These are phyloP conservation scores for Bombyx huttoni DNA, from an alignment of 2,888 invertebrate genomes.

Conservation along the genomic window DNA sequence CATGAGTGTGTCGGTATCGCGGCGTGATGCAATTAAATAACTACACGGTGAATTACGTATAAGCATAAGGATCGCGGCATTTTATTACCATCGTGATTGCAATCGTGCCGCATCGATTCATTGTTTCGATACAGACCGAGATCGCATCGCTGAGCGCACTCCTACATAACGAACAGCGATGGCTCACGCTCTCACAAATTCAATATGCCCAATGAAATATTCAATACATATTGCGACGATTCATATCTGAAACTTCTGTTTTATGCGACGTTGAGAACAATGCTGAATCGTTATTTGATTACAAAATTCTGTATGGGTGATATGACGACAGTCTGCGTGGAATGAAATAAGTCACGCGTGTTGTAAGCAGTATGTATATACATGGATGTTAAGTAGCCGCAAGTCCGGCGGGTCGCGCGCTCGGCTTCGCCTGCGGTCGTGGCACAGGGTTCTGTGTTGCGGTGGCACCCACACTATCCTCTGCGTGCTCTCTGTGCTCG, in stretches of 20 bases:
- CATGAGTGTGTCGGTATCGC: slow-evolving; percentile 5
- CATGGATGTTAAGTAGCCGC: slow-evolving; percentile 26
- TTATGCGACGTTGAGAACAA: not conserved
- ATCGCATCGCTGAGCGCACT: slow-evolving; percentile 4
- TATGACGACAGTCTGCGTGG: not conserved
- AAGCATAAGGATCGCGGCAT: slow-evolving; percentile 1
- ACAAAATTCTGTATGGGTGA: not conserved
- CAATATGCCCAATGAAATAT: slow-evolving; percentile 53
- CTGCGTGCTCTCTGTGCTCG: slow-evolving; percentile 16
- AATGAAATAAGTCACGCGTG: slow-evolving; percentile 14
- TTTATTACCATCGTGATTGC: slow-evolving; percentile 14
- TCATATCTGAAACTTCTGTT: slow-evolving; percentile 25
- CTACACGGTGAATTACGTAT: slow-evolving; percentile 4
- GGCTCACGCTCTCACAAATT: slow-evolving; percentile 21
- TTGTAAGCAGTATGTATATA: slow-evolving; percentile 21
- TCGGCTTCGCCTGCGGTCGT: slow-evolving; percentile 18
- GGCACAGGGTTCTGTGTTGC: slow-evolving; percentile 29
- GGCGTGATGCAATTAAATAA: slow-evolving; percentile 3
- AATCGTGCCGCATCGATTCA: slow-evolving; percentile 23
- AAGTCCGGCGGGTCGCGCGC: slow-evolving; percentile 18
- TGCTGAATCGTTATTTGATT: not conserved
- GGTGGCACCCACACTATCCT: slow-evolving; percentile 24
- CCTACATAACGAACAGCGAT: slow-evolving; percentile 13
- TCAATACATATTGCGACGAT: slow-evolving; percentile 38
- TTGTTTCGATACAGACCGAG: slow-evolving; percentile 14